Evolutionary conservation across 2,113 vertebrate genomes (phyloP).

Genomic region (Cnemophilus loriae): DNA sequence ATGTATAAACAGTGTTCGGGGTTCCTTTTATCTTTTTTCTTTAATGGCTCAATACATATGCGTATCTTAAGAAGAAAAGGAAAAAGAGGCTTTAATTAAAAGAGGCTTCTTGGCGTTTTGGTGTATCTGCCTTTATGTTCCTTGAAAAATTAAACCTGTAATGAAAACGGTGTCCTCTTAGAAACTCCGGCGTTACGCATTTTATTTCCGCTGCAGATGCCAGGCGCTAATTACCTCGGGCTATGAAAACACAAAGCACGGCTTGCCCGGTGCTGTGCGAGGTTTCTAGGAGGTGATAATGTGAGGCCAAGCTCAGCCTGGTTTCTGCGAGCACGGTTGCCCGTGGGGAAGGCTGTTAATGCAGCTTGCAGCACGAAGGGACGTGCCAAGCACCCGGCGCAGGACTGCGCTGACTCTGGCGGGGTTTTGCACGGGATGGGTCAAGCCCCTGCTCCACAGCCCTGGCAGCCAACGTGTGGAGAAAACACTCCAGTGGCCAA

Average conservation of each 20-base stretch:
- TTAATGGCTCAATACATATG: neutral
- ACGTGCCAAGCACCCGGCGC: rapidly evolving
- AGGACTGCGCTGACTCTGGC: no score
- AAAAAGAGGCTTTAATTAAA: conserved; percentile 56
- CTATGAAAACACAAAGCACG: neutral
- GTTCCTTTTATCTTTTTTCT: conserved; percentile 46
- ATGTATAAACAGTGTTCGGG: neutral
- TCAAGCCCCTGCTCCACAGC: neutral
- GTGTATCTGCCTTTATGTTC: conserved; percentile 50
- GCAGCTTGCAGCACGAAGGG: neutral
- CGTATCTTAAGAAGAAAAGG: conserved; percentile 40
- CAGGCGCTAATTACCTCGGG: neutral
- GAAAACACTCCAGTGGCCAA: neutral
- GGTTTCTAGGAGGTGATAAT: neutral
- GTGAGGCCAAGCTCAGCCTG: neutral
- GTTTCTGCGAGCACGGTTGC: neutral
- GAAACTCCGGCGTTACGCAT: neutral
- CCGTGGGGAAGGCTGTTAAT: neutral
- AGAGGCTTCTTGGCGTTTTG: conserved; percentile 31
- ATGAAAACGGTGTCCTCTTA: conserved; percentile 51
- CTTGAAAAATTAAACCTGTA: conserved; percentile 21
- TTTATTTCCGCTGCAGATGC: neutral
- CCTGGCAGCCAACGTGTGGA: neutral
- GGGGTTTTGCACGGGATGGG: rapidly evolving
- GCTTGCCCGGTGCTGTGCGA: neutral